Conservation (phyloP, 2,888 invertebrate species). For the Vannuccia rotundouncinata region DNA sequence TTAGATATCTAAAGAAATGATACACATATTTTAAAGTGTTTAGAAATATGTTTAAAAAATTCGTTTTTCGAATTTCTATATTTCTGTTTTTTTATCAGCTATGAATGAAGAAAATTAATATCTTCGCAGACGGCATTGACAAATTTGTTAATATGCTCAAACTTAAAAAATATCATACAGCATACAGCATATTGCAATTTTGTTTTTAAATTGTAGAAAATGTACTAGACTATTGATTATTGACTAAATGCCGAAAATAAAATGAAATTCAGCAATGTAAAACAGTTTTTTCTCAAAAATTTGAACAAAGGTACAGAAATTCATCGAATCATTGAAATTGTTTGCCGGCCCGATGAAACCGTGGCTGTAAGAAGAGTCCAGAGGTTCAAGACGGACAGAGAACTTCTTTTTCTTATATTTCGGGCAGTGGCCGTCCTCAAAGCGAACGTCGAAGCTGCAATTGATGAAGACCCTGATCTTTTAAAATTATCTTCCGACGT, state of each 20-base stretch:
- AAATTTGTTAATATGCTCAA: conserved; percentile 1
- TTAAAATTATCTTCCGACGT: background rate
- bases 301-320: background rate
- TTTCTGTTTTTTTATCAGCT: background rate
- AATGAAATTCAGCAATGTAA: background rate
- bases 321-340: conserved; percentile 11
- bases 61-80: too few species aligned
- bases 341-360: conserved; percentile 8
- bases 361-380: background rate
- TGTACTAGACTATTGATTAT: conserved; percentile 6
- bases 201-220: conserved; percentile 22
- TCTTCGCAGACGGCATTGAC: background rate
- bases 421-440: background rate
- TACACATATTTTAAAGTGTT: too few species aligned
- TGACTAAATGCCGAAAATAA: background rate
- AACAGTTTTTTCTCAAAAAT: conserved; percentile 1
- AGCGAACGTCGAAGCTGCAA: conserved; percentile 15
- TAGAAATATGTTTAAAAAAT: too few species aligned
- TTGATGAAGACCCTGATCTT: background rate
- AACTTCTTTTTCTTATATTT: conserved; percentile 1
- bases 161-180: background rate
- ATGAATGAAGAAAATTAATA: background rate
- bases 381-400: conserved; percentile 15
- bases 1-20: too few species aligned
- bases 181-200: background rate